Percentiles rank a stretch among this genome's conserved stretches.
Conservation (phyloP, 2,113 vertebrate genomes). For the Hirundichthys speculiger region DNA sequence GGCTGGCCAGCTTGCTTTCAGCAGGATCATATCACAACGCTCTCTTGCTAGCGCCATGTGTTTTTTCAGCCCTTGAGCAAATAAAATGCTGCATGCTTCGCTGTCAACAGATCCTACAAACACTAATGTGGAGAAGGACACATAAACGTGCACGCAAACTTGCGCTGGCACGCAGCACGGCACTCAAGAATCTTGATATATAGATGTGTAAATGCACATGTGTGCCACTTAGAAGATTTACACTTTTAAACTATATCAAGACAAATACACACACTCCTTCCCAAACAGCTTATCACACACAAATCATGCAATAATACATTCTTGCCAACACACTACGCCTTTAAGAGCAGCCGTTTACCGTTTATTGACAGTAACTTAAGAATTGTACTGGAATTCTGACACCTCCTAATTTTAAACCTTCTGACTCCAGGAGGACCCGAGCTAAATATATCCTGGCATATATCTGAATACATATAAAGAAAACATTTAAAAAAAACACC, state of each 20-base stretch:
- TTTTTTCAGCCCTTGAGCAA: slow-evolving; percentile 72
- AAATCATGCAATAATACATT: slow-evolving; percentile 30
- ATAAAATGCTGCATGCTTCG: slow-evolving; percentile 75
- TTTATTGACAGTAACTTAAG: slow-evolving; percentile 82
- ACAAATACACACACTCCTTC: slow-evolving; percentile 45
- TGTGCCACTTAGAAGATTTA: slow-evolving; percentile 60
- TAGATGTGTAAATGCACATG: slow-evolving; percentile 45
- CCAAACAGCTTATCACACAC: slow-evolving; percentile 49
- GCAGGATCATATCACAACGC: slow-evolving; percentile 63
- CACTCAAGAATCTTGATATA: slow-evolving; percentile 41
- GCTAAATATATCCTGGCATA: slow-evolving; percentile 78
- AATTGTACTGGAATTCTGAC: slow-evolving; percentile 80
- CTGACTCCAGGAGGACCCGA: slow-evolving; percentile 74
- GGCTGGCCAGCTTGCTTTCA: slow-evolving; percentile 65
- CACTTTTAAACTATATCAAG: slow-evolving; percentile 47
- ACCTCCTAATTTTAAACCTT: slow-evolving; percentile 83
- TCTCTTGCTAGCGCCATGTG: slow-evolving; percentile 57
- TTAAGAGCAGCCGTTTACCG: slow-evolving; percentile 71
- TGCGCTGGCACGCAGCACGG: slow-evolving; percentile 13
- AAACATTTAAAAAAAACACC: slow-evolving; percentile 67
- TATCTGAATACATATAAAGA: slow-evolving; percentile 77
- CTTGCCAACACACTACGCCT: slow-evolving; percentile 52
- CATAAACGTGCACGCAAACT: slow-evolving; percentile 47
- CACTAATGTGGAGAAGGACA: slow-evolving; percentile 64
- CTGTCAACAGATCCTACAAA: slow-evolving; percentile 76